Evolutionary conservation across 2,113 vertebrate species (phyloP).

Genomic region (mouse (Mus musculus)): GRCm39 chr4:135718501-135719000

Average conservation of each 20-base stretch:
- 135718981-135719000: too few relatives aligned
- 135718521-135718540: not conserved
- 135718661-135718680: too few relatives aligned
- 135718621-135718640: not conserved
- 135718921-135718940: not conserved
- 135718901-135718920: not conserved
- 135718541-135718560: not conserved
- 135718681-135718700: too few relatives aligned
- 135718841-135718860: not conserved
- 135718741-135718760: too few relatives aligned
- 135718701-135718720: too few relatives aligned
- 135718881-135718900: not conserved
- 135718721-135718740: too few relatives aligned
- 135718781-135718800: too few relatives aligned
- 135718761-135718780: too few relatives aligned
- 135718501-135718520: not conserved
- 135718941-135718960: not conserved
- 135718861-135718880: not conserved
- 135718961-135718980: not conserved
- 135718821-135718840: not conserved
- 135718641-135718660: too few relatives aligned
- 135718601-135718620: slow-evolving; percentile 3
- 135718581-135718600: not conserved
- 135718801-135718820: not conserved
- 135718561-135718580: not conserved